These are phyloP conservation scores for Idaea dimidiata DNA, from an alignment of 2,888 invertebrate species.

Conservation along the genomic window DNA sequence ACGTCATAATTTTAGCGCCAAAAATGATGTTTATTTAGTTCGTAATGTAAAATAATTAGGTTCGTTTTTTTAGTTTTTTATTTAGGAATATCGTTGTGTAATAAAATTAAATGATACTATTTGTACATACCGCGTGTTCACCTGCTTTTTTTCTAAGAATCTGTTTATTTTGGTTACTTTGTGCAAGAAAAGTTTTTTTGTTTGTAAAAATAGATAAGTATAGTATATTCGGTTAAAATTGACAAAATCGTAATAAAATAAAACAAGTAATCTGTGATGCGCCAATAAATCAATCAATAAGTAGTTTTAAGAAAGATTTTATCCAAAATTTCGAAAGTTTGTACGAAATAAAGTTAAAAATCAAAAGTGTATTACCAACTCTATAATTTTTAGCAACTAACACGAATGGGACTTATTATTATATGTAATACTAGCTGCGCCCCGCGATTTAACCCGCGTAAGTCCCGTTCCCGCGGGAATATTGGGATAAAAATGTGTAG, in stretches of 20 bases:
- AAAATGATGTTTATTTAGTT: neutral
- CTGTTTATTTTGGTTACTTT: neutral
- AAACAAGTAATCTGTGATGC: neutral
- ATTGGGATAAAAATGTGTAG: no score
- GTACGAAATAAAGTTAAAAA: neutral
- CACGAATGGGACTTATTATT: no score
- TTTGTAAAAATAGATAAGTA: no score
- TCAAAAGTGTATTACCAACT: neutral
- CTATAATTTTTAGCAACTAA: no score
- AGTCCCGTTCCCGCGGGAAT: no score
- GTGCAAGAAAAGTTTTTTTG: neutral
- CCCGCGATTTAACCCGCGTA: no score
- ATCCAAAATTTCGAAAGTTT: neutral
- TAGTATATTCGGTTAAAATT: neutral
- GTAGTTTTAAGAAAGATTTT: neutral
- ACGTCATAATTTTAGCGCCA: constrained; percentile 18
- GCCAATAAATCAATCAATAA: neutral
- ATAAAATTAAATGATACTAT: no score
- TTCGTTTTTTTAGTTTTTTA: neutral
- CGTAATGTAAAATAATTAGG: neutral
- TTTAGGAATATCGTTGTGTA: neutral
- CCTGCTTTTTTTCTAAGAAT: neutral
- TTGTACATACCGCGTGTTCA: neutral
- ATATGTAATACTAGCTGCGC: no score
- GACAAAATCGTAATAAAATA: neutral